Evolutionary conservation across 2,113 vertebrate genomes (phyloP).

Genomic region (Stictonetta naevosa): DNA sequence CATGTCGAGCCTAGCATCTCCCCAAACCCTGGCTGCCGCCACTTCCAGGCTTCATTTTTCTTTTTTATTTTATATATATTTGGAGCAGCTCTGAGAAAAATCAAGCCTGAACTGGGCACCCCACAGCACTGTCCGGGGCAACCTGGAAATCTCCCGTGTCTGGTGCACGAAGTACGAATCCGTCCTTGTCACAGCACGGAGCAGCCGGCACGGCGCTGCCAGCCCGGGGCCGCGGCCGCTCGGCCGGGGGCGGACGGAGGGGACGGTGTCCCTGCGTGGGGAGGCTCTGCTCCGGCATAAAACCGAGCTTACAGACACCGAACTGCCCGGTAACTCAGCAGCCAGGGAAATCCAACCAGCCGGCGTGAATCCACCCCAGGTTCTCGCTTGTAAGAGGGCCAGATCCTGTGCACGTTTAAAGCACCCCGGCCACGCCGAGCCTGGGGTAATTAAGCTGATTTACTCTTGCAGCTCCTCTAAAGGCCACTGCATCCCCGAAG

Average conservation of each 20-base stretch:
- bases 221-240: background rate
- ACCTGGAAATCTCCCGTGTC: constrained; percentile 19
- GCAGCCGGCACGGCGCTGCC: background rate
- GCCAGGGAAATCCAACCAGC: background rate
- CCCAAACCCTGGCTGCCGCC: background rate
- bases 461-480: background rate
- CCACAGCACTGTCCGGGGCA: background rate
- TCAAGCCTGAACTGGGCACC: background rate
- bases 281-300: background rate
- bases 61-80: background rate
- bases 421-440: background rate
- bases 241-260: no score
- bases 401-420: background rate
- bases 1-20: background rate
- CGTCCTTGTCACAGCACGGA: background rate
- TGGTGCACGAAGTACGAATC: background rate
- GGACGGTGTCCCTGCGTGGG: no score
- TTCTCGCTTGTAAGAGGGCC: background rate
- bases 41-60: background rate
- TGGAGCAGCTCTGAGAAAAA: background rate
- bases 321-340: background rate
- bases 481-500: rapidly evolving
- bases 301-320: background rate
- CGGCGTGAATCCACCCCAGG: background rate
- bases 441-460: background rate